phyloP scores from a whole-genome alignment of 2,888 invertebrate species.

The Drosophila kanekoi region DNA sequence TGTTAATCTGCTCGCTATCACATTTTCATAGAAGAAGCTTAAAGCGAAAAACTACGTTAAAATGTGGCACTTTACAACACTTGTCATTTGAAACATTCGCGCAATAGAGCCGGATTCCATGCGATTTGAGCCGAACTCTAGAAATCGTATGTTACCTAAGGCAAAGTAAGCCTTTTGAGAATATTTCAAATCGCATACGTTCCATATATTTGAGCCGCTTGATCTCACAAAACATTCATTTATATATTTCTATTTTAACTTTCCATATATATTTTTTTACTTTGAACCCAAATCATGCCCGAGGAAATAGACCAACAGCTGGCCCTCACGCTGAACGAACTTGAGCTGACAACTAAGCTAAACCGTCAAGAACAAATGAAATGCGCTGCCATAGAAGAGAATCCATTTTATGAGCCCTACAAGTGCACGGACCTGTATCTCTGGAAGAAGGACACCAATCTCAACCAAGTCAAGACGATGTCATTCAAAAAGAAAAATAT shows the following conservation, averaged over 20 bases:
- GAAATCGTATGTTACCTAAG: neutral
- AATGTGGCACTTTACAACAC: neutral
- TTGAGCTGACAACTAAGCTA: neutral
- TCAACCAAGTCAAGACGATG: neutral
- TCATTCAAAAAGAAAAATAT: neutral
- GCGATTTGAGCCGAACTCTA: too few species aligned
- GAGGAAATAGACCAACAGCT: conserved; percentile 13
- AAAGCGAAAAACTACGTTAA: too few species aligned
- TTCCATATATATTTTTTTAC: neutral
- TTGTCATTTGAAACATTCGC: neutral
- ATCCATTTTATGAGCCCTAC: conserved; percentile 32
- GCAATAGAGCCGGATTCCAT: too few species aligned
- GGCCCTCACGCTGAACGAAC: neutral
- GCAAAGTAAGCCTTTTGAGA: neutral
- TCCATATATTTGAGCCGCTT: neutral
- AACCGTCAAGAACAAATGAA: neutral
- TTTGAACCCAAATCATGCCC: neutral
- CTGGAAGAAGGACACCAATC: conserved; percentile 5
- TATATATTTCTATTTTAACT: neutral
- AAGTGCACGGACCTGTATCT: conserved; percentile 16
- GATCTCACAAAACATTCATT: neutral
- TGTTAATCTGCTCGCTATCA: too few species aligned
- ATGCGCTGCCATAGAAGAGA: conserved; percentile 7
- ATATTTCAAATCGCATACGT: neutral
- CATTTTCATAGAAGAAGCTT: too few species aligned